Percentiles rank a stretch among this genome's conserved stretches.
These are phyloP conservation scores for Chaetorhynchus papuensis DNA, from an alignment of 2,113 vertebrate genomes.

Conservation along the genomic window DNA sequence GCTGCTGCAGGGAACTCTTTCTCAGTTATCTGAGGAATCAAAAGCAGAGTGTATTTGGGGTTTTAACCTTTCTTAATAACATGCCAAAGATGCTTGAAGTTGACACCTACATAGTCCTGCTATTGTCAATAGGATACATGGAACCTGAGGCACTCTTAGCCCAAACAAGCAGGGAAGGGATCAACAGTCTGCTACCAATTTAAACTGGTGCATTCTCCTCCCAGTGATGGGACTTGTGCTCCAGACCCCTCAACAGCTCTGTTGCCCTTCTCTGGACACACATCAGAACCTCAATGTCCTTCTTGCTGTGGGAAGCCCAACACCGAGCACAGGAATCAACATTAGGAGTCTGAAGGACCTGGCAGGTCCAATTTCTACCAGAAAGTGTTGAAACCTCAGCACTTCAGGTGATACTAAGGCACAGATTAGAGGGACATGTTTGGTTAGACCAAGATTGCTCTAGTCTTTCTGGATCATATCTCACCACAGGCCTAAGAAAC, in stretches of 20 bases:
- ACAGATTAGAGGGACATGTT: not conserved
- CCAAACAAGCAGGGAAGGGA: accelerated
- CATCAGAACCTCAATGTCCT: not conserved
- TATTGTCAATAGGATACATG: not conserved
- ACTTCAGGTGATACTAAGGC: not conserved
- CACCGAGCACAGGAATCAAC: accelerated
- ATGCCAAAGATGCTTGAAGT: not conserved
- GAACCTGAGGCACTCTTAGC: not conserved
- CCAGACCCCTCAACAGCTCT: not conserved
- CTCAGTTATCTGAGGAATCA: not conserved
- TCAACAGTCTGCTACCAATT: not conserved
- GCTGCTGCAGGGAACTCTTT: not conserved
- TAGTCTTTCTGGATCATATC: not conserved
- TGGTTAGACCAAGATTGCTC: not conserved
- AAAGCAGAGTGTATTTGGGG: not conserved
- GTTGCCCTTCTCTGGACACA: accelerated
- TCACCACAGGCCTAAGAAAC: not conserved
- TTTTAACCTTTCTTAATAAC: not conserved
- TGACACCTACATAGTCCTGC: accelerated
- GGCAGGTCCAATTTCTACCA: not conserved
- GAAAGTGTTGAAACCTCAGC: not conserved
- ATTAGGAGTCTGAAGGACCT: not conserved
- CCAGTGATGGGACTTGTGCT: not conserved
- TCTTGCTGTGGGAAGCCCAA: not conserved
- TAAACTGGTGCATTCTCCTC: not conserved